Base-by-base conservation (phyloP, 2,888 invertebrate species). In the Catocala fraxini region DNA sequence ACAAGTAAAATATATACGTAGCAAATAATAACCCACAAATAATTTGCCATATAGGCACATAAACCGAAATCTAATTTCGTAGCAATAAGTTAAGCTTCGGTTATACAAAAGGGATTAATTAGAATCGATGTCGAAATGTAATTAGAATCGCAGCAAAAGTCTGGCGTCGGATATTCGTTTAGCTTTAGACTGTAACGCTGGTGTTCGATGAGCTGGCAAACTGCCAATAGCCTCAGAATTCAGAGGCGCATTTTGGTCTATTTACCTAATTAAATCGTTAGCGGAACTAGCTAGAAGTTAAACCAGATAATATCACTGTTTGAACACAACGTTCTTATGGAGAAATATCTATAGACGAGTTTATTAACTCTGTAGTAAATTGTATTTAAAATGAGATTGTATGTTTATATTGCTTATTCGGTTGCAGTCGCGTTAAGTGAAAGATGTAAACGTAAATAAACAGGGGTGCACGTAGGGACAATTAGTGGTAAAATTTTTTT, bases 71-170 rank as follows among this genome's bases (percentile, higher is more conserved):
- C 35, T 39, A 39, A 39, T 5, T 39, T 7, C 35, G 35, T 39
- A 4, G 4, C 13, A 47, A 47, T 34, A 48, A 48, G 25, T 5
- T 7, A 15, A 15, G 5, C 35, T 25, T 55, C 34, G 12, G 13
- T 15, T 47, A n/a, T 52, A 65, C 56, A 54, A 60, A 56, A 60
- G 58, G 35, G 56, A 57, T 56, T 9, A 9, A 13, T 34, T 47
- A 45, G 61, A 53, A 70, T 65, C 64, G 70, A 73, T 64, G 66
- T 72, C 47, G 62, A 70, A 77, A 78, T 80, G 75, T 79, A 83
- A 81, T 83, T 81, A 80, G 68, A 62, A 67, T 68, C 67, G 73
- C 74, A 61, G 65, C 61, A 71, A 80, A 74, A 73, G 68, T 68
- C 43, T 71, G 59, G 58, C 66, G 63, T 52, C 71, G 53, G 61